These are phyloP conservation scores for Rhinella marina DNA, from an alignment of 2,797 vertebrate species.

Conservation along the genomic window DNA sequence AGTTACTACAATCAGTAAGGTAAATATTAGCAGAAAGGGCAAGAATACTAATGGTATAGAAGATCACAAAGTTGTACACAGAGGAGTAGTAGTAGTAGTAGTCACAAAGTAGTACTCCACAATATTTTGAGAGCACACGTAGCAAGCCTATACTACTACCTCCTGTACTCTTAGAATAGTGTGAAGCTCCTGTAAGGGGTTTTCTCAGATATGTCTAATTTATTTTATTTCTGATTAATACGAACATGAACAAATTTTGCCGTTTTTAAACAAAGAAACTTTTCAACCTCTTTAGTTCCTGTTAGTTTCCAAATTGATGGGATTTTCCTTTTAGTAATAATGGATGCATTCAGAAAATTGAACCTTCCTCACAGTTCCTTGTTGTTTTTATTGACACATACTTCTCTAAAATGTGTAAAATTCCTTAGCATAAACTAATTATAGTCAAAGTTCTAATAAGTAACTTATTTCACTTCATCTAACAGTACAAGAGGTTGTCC, in stretches of 20 bases:
- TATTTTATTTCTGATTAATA: background rate
- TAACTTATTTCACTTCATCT: background rate
- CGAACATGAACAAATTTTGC: background rate
- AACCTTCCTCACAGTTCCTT: background rate
- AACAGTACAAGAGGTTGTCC: background rate
- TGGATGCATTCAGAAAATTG: background rate
- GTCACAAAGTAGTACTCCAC: background rate
- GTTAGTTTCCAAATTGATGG: background rate
- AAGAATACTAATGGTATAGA: no score
- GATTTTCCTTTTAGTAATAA: slow-evolving; percentile 1
- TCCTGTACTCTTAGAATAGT: background rate
- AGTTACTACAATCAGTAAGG: no score
- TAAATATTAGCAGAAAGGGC: no score
- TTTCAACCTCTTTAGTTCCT: slow-evolving; percentile 25
- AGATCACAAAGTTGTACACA: no score
- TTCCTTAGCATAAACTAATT: background rate
- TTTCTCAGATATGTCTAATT: no score
- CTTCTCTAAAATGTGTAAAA: slow-evolving; percentile 8
- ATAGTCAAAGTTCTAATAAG: background rate
- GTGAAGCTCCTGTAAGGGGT: no score
- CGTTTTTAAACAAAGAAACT: slow-evolving; percentile 1
- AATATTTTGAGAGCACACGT: background rate
- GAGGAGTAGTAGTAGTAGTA: no score
- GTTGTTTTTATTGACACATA: background rate
- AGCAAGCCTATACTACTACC: background rate